Evolutionary conservation across 2,113 vertebrate genomes (phyloP).

Genomic region (Hucho hucho): DNA sequence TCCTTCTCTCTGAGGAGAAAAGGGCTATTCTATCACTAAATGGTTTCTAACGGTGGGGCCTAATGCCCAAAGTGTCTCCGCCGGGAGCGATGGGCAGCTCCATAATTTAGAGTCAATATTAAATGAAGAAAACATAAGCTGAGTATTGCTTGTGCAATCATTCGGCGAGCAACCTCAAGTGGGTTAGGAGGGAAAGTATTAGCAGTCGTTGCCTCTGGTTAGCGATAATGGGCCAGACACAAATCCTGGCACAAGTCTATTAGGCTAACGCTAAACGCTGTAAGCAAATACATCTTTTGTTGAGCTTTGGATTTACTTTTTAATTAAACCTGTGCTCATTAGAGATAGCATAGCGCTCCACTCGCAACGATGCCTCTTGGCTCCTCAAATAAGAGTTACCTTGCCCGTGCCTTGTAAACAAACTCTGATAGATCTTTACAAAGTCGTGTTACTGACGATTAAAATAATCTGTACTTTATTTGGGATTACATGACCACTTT

Average conservation of each 20-base stretch:
- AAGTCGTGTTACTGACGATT: too few relatives aligned
- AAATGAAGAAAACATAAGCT: not conserved
- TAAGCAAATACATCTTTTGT: not conserved
- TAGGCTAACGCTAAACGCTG: not conserved
- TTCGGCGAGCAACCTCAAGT: not conserved
- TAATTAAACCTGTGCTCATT: conserved; percentile 32
- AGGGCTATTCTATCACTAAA: not conserved
- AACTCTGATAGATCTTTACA: not conserved
- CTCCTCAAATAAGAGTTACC: not conserved
- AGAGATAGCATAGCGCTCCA: not conserved
- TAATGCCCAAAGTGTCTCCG: not conserved
- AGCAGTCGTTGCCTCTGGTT: not conserved
- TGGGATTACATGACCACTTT: not conserved
- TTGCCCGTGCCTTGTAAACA: not conserved
- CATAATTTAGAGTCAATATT: not conserved
- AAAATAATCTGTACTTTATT: not conserved
- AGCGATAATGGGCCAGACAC: not conserved
- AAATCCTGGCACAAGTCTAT: not conserved
- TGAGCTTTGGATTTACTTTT: conserved; percentile 36
- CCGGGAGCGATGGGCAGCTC: not conserved
- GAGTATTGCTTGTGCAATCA: not conserved
- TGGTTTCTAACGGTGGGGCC: not conserved
- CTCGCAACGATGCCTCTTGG: not conserved
- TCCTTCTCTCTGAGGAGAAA: not conserved
- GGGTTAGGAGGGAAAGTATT: not conserved